Base-by-base conservation (phyloP, 2,888 invertebrate genomes). In the Sinopyrophorus schimmeli region DNA sequence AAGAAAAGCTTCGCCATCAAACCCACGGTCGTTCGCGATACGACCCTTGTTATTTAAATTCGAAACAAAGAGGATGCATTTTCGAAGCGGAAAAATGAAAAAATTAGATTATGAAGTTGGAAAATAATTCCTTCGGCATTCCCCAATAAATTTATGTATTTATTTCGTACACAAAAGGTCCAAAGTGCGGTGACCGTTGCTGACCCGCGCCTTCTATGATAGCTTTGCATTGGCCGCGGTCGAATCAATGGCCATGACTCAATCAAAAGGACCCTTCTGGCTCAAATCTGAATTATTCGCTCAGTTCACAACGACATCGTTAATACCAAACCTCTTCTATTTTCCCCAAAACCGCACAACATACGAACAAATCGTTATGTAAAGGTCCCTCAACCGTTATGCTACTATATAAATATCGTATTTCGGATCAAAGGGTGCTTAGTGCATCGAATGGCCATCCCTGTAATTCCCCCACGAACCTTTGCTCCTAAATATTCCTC, bases 241-340 rank as follows among this genome's bases (percentile, higher is more conserved):
- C 35, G 32, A 50, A 50, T 32, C 40, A 50, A 46, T 30, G 39
- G 30, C 35, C 39, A 24, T 23, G 43, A 14, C 31, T 50, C 44
- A 50, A 44, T 50, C 50, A 34, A 39, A 50, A 38, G 34, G 35
- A 34, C 31, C 49, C 50, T 15, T 41, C 17, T 30, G 35, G 35
- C 23, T 26, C 20, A 40, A 38, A 43, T 43, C 43, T 35, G 43
- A 49, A 49, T 49, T 49, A 49, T 43, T 41, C 30, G 47, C 35
- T 31, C 40, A 18, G 35, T 48, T 40, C 43, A 40, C 40, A 26
- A 28, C 40, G 44, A 40, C 34, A 21, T 44, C 44, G 34, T 39
- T 50, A 50, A 44, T 46, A 30, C 43, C 21, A 15, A 10, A 28
- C 14, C 14, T 24, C 16, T 16, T 16, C 15, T 21, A 21, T 21